Percentiles rank a stretch among this genome's conserved stretches.
phyloP scores from a whole-genome alignment of 1,140 invertebrate species.

The Zaprionus inermis region DNA sequence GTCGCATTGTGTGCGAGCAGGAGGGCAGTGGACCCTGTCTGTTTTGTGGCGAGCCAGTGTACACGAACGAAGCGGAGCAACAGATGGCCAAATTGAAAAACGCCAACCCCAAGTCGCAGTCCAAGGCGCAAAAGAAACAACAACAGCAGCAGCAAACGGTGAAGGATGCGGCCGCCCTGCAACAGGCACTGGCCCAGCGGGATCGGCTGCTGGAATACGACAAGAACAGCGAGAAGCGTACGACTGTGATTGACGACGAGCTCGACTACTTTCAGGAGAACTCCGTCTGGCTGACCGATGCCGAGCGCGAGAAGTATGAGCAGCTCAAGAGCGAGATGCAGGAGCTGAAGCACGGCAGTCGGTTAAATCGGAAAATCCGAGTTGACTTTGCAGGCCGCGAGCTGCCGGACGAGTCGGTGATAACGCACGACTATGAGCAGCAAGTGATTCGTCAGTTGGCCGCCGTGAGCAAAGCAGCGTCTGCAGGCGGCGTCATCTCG shows the following conservation, averaged over 20 bases:
- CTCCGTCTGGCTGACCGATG: conserved; percentile 91
- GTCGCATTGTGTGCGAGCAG: conserved; percentile 96
- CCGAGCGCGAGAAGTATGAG: conserved; percentile 88
- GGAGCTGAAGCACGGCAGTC: conserved; percentile 89
- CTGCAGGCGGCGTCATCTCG: background rate
- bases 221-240: conserved; percentile 92
- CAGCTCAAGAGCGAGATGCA: conserved; percentile 89
- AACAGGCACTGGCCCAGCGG: conserved; percentile 91
- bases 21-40: conserved; percentile 98
- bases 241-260: conserved; percentile 97
- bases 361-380: conserved; percentile 88
- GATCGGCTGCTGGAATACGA: conserved; percentile 95
- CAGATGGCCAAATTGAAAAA: conserved; percentile 40
- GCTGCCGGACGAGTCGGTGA: conserved; percentile 85
- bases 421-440: conserved; percentile 85
- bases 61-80: conserved; percentile 88
- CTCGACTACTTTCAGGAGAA: conserved; percentile 94
- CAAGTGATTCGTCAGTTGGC: conserved; percentile 84
- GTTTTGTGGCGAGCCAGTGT: conserved; percentile 94
- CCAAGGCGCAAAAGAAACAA: conserved; percentile 39
- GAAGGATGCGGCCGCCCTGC: conserved; percentile 79
- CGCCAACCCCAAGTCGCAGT: background rate
- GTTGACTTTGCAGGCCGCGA: conserved; percentile 92
- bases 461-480: conserved; percentile 43
- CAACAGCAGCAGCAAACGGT: conserved; percentile 58